Evolutionary conservation across 2,797 vertebrate genomes (phyloP).

Genomic region (Lepus oiostolus): DNA sequence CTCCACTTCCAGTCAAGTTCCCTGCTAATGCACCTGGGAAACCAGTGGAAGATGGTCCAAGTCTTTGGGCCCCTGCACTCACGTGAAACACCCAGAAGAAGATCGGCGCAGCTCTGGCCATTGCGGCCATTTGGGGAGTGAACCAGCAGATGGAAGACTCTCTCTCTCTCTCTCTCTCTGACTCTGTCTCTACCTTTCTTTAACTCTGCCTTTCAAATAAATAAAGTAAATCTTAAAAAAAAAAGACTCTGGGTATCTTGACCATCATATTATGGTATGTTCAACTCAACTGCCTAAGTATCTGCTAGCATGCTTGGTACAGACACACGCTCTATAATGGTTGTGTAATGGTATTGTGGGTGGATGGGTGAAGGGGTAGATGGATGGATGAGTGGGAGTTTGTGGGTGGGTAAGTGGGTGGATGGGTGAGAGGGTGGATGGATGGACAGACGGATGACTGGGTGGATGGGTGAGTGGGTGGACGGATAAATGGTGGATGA

Average conservation of each 20-base stretch:
- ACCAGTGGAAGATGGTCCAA: too few species aligned
- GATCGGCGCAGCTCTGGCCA: too few species aligned
- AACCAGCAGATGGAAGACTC: too few species aligned
- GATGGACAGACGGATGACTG: neutral
- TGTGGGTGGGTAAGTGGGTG: neutral
- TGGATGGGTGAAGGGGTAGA: neutral
- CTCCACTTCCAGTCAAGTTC: neutral
- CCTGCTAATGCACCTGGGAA: too few species aligned
- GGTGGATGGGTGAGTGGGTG: neutral
- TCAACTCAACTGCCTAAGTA: neutral
- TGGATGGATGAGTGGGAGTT: neutral
- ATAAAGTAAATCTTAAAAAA: too few species aligned
- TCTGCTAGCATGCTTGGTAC: neutral
- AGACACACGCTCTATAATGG: neutral
- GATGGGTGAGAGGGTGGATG: neutral
- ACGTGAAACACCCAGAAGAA: too few species aligned
- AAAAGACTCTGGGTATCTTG: constrained; percentile 1
- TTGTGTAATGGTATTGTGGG: neutral
- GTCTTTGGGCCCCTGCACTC: too few species aligned
- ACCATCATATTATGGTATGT: neutral
- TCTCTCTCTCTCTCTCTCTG: too few species aligned
- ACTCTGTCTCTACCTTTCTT: too few species aligned
- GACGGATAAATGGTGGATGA: neutral
- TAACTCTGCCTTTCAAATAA: too few species aligned
- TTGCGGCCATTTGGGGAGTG: too few species aligned